Evolutionary conservation across 2,113 vertebrate genomes (phyloP), one percentile per base, ranked within the genome.

Genomic region (Plestiodon gilberti): DNA sequence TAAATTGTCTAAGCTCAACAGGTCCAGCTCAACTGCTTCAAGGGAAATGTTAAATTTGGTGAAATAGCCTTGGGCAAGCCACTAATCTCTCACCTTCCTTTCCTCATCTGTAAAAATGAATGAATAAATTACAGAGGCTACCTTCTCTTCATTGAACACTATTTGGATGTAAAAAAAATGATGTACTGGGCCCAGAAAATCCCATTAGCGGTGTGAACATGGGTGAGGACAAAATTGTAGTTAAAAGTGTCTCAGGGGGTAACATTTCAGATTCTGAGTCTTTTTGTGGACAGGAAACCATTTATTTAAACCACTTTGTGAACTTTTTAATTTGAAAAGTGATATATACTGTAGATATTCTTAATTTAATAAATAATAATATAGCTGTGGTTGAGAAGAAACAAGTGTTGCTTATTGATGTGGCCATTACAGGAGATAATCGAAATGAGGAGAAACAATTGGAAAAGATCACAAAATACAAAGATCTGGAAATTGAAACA

Each of bases 31-130:
- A 71, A n/a, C 40, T 38, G 64, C 40, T 6, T 71, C 10, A 3
- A 38, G 28, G 18, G 40, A n/a, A 69, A 59, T 85, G 59, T 85
- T 71, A 79, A 79, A 48, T 71, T 4, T n/a, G 38, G 18, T 62
- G 7, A 14, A 83, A 73, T 52, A 80, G 77, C 65, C 55, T 18
- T 18, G 52, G 38, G 77, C 40, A 61, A 71, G 20, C 48, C 55
- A 80, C 79, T 80, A 80, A 80, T 86, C 76, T 80, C 55, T 48
- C 57, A 8, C 22, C 25, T 85, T 79, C 28, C 38, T 28, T 80
- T 71, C 22, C 38, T 18, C 35, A 48, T 22, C 55, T 73, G 38
- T 62, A 73, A 48, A 48, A 62, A 61, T 62, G 33, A 71, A 43
- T 69, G 48, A 55, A 52, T 85, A 70, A 43, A 70, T 59, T 85